Evolutionary conservation across 2,797 vertebrate species (phyloP).

Genomic region (Sebastes minor): DNA sequence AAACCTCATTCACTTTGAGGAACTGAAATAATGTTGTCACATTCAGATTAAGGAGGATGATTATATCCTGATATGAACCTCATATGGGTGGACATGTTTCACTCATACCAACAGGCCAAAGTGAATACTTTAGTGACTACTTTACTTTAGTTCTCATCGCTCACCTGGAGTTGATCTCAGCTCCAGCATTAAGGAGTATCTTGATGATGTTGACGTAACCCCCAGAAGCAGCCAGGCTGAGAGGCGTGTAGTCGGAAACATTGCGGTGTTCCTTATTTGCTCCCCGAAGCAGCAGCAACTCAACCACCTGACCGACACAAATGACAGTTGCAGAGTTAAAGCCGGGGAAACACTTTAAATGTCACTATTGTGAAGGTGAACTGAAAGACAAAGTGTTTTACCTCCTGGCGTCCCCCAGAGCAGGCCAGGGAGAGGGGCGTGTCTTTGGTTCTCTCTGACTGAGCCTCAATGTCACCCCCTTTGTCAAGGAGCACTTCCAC

Average conservation of each 20-base stretch:
- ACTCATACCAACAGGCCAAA: neutral
- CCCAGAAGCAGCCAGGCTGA: conserved; percentile 97
- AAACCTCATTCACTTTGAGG: neutral
- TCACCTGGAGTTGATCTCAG: conserved; percentile 99
- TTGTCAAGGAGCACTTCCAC: conserved; percentile 98
- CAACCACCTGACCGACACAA: conserved; percentile 88
- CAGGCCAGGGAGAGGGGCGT: conserved; percentile 97
- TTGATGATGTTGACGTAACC: conserved; percentile 99
- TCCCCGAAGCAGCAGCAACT: conserved; percentile 94
- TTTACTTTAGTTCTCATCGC: neutral
- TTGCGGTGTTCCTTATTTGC: conserved; percentile 99
- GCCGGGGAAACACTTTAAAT: neutral
- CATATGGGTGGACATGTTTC: neutral
- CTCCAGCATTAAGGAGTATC: conserved; percentile 97
- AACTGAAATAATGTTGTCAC: neutral
- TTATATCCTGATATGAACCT: too few species aligned
- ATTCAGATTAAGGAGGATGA: neutral
- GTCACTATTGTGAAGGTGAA: neutral
- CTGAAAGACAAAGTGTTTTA: conserved; percentile 49
- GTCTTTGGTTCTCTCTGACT: conserved; percentile 99
- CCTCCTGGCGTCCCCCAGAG: conserved; percentile 98
- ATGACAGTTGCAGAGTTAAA: neutral
- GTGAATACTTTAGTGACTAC: neutral
- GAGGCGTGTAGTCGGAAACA: conserved; percentile 97
- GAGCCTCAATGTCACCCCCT: conserved; percentile 98